phyloP scores from a whole-genome alignment of 2,113 vertebrate species.

The Parus major region DNA sequence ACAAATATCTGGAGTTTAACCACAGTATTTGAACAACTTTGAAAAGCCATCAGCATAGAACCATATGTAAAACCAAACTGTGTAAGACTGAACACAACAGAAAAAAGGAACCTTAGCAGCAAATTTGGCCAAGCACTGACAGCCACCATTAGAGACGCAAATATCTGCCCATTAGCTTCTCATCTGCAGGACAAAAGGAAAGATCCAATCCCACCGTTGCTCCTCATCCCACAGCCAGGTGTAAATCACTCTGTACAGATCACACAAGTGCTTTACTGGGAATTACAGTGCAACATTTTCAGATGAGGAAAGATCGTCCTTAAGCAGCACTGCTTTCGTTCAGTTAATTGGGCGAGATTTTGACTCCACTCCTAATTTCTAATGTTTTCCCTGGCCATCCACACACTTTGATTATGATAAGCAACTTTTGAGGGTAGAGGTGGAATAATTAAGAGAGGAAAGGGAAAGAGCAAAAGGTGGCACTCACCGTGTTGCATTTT shows the following conservation, averaged over 20 bases:
- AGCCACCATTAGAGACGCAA: background rate
- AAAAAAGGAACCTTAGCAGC: background rate
- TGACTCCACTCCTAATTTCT: background rate
- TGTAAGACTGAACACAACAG: background rate
- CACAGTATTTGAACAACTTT: background rate
- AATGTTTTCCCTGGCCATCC: background rate
- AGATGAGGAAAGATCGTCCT: accelerated
- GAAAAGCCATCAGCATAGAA: background rate
- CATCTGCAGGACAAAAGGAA: background rate
- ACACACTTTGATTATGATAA: accelerated
- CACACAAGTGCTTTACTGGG: accelerated
- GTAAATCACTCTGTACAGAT: accelerated
- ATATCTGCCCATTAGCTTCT: background rate
- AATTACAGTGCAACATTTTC: background rate
- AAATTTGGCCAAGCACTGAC: background rate
- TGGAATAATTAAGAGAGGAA: background rate
- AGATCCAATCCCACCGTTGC: background rate
- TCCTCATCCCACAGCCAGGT: background rate
- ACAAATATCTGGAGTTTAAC: background rate
- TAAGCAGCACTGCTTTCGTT: background rate
- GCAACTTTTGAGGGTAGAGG: too few relatives aligned
- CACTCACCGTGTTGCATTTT: constrained; percentile 97
- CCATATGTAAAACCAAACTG: accelerated
- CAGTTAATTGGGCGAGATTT: accelerated
- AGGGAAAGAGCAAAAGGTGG: background rate